Evolutionary conservation across 2,113 vertebrate species (phyloP).

Genomic region (Apistogramma diplotaenia): DNA sequence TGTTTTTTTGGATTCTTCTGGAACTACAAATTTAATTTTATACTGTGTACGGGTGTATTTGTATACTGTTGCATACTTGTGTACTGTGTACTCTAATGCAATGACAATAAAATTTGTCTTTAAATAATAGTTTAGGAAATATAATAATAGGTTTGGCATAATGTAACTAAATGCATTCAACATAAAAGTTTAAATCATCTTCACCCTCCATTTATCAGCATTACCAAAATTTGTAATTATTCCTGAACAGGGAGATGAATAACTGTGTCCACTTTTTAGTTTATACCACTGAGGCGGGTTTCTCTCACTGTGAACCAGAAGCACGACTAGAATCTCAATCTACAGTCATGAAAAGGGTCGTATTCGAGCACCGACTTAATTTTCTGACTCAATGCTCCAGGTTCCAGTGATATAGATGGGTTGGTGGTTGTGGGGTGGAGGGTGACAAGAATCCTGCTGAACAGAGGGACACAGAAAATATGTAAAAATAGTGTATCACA

Average conservation of each 20-base stretch:
- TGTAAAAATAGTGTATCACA: neutral
- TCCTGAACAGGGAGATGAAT: conserved; percentile 31
- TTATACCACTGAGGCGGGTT: conserved; percentile 5
- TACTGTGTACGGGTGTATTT: too few relatives aligned
- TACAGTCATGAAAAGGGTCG: conserved; percentile 46
- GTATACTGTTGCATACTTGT: too few relatives aligned
- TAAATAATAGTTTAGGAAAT: too few relatives aligned
- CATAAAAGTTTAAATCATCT: neutral
- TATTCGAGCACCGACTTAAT: conserved; percentile 57
- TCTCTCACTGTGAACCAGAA: conserved; percentile 19
- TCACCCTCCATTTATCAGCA: conserved; percentile 24
- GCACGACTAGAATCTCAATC: conserved; percentile 48
- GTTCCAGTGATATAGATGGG: conserved; percentile 25
- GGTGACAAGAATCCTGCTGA: neutral
- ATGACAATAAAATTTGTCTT: too few relatives aligned
- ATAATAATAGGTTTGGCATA: too few relatives aligned
- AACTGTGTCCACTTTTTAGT: conserved; percentile 22
- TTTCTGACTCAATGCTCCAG: conserved; percentile 60
- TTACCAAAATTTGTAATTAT: conserved; percentile 23
- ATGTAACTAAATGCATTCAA: too few relatives aligned
- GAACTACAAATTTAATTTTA: too few relatives aligned
- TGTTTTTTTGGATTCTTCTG: too few relatives aligned
- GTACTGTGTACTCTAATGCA: too few relatives aligned
- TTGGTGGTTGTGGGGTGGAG: neutral
- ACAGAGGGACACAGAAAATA: neutral